A percentile compares a stretch with the other conserved stretches of the same genome.
Evolutionary conservation across 2,797 vertebrate species (phyloP).

Genomic region (Pseudopleuronectes americanus): DNA sequence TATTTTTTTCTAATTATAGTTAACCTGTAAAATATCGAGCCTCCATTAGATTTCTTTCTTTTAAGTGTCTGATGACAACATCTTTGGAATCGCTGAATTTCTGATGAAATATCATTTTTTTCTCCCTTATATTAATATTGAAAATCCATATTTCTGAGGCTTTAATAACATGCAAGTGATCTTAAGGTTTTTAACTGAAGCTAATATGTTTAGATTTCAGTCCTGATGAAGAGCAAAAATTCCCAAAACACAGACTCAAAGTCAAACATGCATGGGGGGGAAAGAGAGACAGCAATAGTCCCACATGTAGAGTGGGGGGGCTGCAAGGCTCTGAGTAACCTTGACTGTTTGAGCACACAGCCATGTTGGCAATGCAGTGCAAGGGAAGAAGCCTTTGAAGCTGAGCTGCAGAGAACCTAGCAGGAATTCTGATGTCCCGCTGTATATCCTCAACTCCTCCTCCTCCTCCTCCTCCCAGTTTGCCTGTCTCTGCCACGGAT

Average conservation of each 20-base stretch:
- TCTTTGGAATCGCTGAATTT: too few species aligned
- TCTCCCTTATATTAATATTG: too few species aligned
- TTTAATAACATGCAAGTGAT: too few species aligned
- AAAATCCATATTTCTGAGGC: too few species aligned
- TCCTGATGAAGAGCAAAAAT: neutral
- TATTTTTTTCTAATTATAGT: too few species aligned
- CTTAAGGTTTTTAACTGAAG: too few species aligned
- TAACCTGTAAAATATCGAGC: too few species aligned
- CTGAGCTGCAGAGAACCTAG: slow-evolving; percentile 84
- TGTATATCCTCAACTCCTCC: slow-evolving; percentile 59
- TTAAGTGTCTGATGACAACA: too few species aligned
- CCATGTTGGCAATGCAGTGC: slow-evolving; percentile 82
- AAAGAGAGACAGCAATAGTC: slow-evolving; percentile 1
- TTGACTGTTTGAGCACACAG: slow-evolving; percentile 58
- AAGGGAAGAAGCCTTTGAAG: slow-evolving; percentile 85
- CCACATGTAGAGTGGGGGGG: slow-evolving; percentile 18
- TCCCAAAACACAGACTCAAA: neutral
- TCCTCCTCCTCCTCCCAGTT: slow-evolving; percentile 14
- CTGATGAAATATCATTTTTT: too few species aligned
- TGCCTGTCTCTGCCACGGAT: slow-evolving; percentile 25
- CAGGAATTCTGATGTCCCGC: slow-evolving; percentile 88
- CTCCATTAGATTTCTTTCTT: too few species aligned
- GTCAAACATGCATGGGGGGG: slow-evolving; percentile 9
- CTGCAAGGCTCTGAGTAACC: slow-evolving; percentile 52
- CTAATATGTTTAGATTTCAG: too few species aligned